A percentile compares a stretch with the other conserved stretches of the same genome.
These are phyloP conservation scores for Halcyon malimbica DNA, from an alignment of 2,113 vertebrate species.

Conservation along the genomic window DNA sequence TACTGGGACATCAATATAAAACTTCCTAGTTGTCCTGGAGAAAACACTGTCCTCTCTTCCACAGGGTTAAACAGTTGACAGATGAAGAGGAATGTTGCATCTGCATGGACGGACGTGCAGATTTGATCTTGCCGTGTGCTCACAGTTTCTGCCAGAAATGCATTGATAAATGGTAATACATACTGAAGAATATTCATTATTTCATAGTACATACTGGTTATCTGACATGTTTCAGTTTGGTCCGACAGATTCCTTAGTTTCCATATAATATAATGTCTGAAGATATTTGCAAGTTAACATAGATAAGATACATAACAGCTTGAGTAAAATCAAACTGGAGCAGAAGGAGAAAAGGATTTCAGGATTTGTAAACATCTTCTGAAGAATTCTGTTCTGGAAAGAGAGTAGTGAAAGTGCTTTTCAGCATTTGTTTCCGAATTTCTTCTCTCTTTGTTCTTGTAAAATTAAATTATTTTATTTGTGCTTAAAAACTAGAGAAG, in stretches of 20 bases:
- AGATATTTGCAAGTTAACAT: neutral
- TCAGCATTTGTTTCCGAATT: neutral
- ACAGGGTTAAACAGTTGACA: conserved; percentile 93
- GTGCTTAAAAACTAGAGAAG: neutral
- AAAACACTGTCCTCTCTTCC: conserved; percentile 18
- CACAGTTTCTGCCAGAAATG: conserved; percentile 99
- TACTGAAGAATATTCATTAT: neutral
- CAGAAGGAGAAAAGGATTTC: neutral
- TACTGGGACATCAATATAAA: neutral
- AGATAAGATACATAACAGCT: neutral
- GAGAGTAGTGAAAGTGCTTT: neutral
- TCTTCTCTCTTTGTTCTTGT: neutral
- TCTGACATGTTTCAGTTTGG: neutral
- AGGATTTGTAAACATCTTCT: neutral
- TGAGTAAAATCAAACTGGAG: neutral
- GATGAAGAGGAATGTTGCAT: conserved; percentile 98
- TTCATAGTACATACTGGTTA: neutral
- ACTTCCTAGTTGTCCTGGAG: neutral
- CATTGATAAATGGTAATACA: conserved; percentile 93
- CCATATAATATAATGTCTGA: neutral
- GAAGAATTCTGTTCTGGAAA: neutral
- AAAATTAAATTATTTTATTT: neutral
- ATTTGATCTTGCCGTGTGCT: conserved; percentile 94
- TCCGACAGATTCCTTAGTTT: neutral
- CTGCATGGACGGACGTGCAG: conserved; percentile 95